phyloP scores from a whole-genome alignment of 2,113 vertebrate genomes.

The Hyperoodon ampullatus region DNA sequence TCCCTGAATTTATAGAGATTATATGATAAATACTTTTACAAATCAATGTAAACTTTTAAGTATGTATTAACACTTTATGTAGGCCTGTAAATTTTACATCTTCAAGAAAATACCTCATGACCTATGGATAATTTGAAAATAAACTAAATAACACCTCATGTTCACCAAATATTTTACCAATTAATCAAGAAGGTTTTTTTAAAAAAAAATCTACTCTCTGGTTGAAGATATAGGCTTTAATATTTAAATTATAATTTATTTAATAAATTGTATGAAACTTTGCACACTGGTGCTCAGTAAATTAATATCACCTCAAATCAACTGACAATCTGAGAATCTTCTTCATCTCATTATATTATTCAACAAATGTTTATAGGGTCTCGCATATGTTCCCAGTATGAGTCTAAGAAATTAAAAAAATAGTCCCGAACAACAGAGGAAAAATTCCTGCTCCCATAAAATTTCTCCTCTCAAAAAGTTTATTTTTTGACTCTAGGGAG shows the following conservation, averaged over 20 bases:
- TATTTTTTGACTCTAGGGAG: neutral
- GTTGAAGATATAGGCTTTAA: neutral
- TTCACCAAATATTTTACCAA: neutral
- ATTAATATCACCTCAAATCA: neutral
- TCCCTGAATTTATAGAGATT: neutral
- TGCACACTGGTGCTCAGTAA: neutral
- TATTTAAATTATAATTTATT: neutral
- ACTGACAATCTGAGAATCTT: neutral
- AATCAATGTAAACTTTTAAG: neutral
- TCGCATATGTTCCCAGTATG: neutral
- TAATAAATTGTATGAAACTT: conserved; percentile 15
- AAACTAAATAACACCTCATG: neutral
- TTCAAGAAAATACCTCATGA: neutral
- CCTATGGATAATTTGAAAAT: neutral
- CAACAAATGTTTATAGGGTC: neutral
- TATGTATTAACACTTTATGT: neutral
- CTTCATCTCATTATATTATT: neutral
- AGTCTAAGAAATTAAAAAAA: neutral
- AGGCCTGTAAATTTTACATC: neutral
- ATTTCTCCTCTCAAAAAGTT: neutral
- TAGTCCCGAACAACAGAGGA: neutral
- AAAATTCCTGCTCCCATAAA: neutral
- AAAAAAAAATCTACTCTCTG: neutral
- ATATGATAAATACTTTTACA: neutral
- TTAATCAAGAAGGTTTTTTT: neutral